These are phyloP conservation scores for Epinephelus awoara DNA, from an alignment of 2,797 vertebrate species.

Conservation along the genomic window DNA sequence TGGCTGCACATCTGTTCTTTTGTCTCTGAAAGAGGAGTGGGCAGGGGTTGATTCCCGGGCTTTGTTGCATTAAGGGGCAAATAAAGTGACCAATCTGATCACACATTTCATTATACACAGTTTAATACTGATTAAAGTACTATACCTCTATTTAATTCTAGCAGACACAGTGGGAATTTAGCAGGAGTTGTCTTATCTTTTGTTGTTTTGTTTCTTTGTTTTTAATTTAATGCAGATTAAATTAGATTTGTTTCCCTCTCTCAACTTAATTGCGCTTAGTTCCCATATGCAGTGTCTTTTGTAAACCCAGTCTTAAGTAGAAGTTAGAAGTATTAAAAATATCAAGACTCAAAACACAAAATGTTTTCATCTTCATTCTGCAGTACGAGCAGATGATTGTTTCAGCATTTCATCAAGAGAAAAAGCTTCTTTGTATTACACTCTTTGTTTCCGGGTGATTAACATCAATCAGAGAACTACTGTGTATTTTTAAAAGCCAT, in stretches of 20 bases:
- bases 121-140: neutral
- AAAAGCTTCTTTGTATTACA: neutral
- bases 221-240: neutral
- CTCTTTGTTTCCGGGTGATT: neutral
- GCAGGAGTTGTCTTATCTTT: neutral
- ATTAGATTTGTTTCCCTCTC: neutral
- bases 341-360: neutral
- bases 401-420: neutral
- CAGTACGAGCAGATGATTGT: neutral
- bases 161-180: neutral
- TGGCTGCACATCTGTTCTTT: conserved; percentile 78
- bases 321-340: neutral
- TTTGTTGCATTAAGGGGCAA: conserved; percentile 58
- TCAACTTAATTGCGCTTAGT: no score
- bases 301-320: neutral
- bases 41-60: conserved; percentile 46
- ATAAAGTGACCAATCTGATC: conserved; percentile 61
- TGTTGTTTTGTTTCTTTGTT: neutral
- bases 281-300: no score
- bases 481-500: neutral
- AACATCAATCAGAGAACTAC: neutral
- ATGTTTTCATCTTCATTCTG: neutral
- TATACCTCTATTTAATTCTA: no score
- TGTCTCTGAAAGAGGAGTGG: conserved; percentile 58
- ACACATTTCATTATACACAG: conserved; percentile 72